These are phyloP conservation scores for Tortrix viridana DNA, from an alignment of 2,888 invertebrate species.

Conservation along the genomic window DNA sequence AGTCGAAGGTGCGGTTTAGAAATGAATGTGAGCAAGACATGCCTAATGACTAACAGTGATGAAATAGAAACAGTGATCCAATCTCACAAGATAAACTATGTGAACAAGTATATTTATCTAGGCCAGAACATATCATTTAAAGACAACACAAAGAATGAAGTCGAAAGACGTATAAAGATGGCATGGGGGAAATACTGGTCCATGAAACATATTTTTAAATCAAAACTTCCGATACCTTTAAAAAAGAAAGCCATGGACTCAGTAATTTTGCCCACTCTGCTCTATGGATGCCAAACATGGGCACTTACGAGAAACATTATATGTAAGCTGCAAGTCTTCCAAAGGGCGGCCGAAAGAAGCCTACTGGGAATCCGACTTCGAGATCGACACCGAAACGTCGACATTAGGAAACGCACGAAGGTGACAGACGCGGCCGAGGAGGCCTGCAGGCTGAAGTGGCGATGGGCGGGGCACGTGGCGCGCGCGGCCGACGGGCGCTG, in stretches of 20 bases:
- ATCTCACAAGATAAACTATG: conserved; percentile 11
- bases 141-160: conserved; percentile 21
- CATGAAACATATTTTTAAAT: conserved; percentile 32
- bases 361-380: too few relatives aligned
- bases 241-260: conserved; percentile 22
- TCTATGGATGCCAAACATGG: conserved; percentile 22
- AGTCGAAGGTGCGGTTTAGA: conserved; percentile 9
- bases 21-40: conserved; percentile 21
- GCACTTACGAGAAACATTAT: not conserved
- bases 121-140: conserved; percentile 27
- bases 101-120: conserved; percentile 16
- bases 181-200: conserved; percentile 33
- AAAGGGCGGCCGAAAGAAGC: conserved; percentile 17
- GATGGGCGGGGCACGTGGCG: too few relatives aligned
- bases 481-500: too few relatives aligned
- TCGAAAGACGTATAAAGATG: conserved; percentile 23
- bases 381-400: too few relatives aligned
- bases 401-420: too few relatives aligned
- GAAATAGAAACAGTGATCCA: conserved; percentile 2
- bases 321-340: conserved; percentile 12
- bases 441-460: too few relatives aligned
- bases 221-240: conserved; percentile 9
- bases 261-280: conserved; percentile 2
- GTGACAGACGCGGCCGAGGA: too few relatives aligned
- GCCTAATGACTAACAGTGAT: conserved; percentile 12